These are phyloP conservation scores for Hofmannophila pseudospretella DNA, from an alignment of 2,888 invertebrate species.

Conservation along the genomic window DNA sequence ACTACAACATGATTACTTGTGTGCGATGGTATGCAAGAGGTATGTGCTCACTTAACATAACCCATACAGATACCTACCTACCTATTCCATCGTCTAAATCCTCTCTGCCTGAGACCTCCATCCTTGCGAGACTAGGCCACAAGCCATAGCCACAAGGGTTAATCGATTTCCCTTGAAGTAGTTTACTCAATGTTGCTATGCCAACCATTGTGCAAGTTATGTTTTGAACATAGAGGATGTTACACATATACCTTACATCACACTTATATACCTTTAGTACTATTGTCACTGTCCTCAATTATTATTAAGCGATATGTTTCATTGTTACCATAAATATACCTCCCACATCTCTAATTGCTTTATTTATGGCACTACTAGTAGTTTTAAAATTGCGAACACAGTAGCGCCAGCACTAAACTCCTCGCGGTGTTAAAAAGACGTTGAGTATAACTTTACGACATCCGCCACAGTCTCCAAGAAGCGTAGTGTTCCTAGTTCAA, in stretches of 20 bases:
- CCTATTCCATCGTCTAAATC: not conserved
- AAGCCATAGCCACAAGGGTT: too few relatives aligned
- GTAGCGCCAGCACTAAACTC: not conserved
- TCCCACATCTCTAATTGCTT: too few relatives aligned
- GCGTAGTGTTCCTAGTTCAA: conserved; percentile 42
- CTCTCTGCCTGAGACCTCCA: not conserved
- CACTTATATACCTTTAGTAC: too few relatives aligned
- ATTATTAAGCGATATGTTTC: too few relatives aligned
- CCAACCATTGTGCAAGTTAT: conserved; percentile 14
- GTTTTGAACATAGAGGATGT: not conserved
- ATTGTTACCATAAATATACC: too few relatives aligned
- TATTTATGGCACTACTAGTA: too few relatives aligned
- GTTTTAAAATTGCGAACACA: not conserved
- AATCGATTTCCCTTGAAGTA: conserved; percentile 7
- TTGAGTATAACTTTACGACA: conserved; percentile 15
- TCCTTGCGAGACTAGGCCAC: not conserved
- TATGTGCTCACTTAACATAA: conserved; percentile 20
- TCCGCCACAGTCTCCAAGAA: conserved; percentile 11
- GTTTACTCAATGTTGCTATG: conserved; percentile 52
- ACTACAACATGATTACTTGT: conserved; percentile 13
- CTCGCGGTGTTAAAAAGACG: conserved; percentile 10
- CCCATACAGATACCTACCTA: not conserved
- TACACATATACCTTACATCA: too few relatives aligned
- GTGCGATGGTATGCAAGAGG: conserved; percentile 21
- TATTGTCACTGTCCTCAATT: too few relatives aligned